Percentiles rank a stretch among this genome's conserved stretches.
Evolutionary conservation across 1,140 invertebrate species (phyloP).

Genomic region (Drosophila santomea): DNA sequence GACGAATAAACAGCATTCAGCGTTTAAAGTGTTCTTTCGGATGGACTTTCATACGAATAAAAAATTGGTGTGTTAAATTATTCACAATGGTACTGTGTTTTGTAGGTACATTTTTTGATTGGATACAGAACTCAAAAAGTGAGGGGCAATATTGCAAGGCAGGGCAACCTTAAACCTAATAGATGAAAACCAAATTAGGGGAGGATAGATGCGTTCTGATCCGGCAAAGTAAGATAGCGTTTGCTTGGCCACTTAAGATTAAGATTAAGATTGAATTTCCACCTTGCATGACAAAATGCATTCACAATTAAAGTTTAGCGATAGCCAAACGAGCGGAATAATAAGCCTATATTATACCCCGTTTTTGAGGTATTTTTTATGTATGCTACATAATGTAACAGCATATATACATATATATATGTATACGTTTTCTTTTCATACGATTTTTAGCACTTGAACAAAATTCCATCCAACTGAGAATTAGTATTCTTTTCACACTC

Average conservation of each 20-base stretch:
- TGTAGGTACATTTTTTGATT: too few species aligned
- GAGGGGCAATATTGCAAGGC: too few species aligned
- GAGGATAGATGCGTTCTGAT: slow-evolving; percentile 7
- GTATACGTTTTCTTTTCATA: too few species aligned
- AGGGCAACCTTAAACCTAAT: too few species aligned
- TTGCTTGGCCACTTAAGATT: too few species aligned
- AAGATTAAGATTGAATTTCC: neutral
- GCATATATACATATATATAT: too few species aligned
- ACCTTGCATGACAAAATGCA: too few species aligned
- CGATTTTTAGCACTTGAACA: too few species aligned
- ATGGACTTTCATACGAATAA: neutral
- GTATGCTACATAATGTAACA: slow-evolving; percentile 70
- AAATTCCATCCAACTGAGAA: slow-evolving; percentile 25
- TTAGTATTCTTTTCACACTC: slow-evolving; percentile 42
- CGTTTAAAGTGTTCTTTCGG: neutral
- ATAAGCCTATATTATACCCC: neutral
- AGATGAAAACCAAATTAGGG: slow-evolving; percentile 28
- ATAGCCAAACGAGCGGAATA: neutral
- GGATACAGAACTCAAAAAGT: too few species aligned
- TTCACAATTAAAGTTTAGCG: too few species aligned
- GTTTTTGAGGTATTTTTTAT: slow-evolving; percentile 10
- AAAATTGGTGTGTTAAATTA: too few species aligned
- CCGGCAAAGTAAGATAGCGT: neutral
- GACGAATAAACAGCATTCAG: slow-evolving; percentile 18
- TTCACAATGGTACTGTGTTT: too few species aligned